Percentiles rank a stretch among this genome's conserved stretches.
Evolutionary conservation across 1,140 invertebrate species (phyloP).

Genomic region (Steinernema feltiae): DNA sequence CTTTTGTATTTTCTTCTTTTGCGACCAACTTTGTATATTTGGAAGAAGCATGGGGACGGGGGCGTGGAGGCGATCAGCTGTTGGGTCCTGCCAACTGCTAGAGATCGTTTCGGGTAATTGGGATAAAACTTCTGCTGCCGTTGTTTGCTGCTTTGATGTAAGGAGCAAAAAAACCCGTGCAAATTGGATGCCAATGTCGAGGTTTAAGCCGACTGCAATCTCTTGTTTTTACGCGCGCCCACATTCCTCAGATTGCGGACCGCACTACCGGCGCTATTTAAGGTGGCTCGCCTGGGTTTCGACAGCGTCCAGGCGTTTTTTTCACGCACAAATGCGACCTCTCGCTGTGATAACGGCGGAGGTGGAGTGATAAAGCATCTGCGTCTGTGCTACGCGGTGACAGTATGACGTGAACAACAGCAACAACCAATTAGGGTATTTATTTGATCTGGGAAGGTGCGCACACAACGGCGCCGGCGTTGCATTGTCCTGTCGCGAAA

Average conservation of each 20-base stretch:
- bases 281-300: background rate
- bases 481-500: background rate
- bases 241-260: too few species aligned
- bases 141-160: background rate
- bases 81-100: background rate
- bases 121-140: background rate
- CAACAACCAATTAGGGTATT: background rate
- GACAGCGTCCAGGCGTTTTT: background rate
- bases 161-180: background rate
- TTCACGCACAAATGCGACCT: too few species aligned
- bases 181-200: background rate
- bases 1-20: background rate
- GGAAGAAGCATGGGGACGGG: background rate
- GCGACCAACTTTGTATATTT: too few species aligned
- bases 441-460: background rate
- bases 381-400: background rate
- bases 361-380: too few species aligned
- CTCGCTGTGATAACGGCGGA: too few species aligned
- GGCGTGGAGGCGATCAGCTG: background rate
- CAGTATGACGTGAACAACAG: background rate
- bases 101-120: background rate
- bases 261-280: too few species aligned
- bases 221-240: background rate
- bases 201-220: background rate
- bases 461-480: background rate